Percentiles rank a stretch among this genome's conserved stretches.
Conservation (phyloP, 2,888 invertebrate species). For the Eumerus sabulonum region DNA sequence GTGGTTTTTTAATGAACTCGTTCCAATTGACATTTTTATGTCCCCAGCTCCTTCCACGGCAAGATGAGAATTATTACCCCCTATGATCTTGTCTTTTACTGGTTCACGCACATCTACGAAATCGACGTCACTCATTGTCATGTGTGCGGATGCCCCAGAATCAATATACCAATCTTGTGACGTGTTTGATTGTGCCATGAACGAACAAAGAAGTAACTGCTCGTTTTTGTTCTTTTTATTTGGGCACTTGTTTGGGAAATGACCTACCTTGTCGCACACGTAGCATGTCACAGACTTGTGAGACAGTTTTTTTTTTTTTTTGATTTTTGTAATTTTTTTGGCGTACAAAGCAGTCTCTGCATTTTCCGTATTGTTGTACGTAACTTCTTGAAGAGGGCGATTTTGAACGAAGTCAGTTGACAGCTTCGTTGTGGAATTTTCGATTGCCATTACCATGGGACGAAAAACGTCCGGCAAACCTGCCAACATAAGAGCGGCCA, state of each 20-base stretch:
- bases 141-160: too few species aligned
- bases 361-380: conserved; percentile 1
- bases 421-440: too few species aligned
- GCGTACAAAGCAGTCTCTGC: background rate
- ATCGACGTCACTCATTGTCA: conserved; percentile 32
- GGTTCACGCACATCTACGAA: conserved; percentile 22
- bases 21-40: conserved; percentile 4
- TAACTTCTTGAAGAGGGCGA: conserved; percentile 39
- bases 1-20: background rate
- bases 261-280: conserved; percentile 7
- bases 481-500: conserved; percentile 8
- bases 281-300: too few species aligned
- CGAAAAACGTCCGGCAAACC: conserved; percentile 8
- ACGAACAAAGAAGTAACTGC: conserved; percentile 9
- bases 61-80: conserved; percentile 16
- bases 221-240: conserved; percentile 4
- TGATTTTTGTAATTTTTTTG: background rate
- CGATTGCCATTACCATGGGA: too few species aligned
- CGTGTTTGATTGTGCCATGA: conserved; percentile 3
- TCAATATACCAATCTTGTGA: conserved; percentile 52
- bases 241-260: conserved; percentile 12
- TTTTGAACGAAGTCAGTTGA: conserved; percentile 24
- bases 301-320: too few species aligned
- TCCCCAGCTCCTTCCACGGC: conserved; percentile 10
- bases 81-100: conserved; percentile 16